Percentiles rank a stretch among this genome's conserved stretches.
Evolutionary conservation across 2,888 invertebrate species (phyloP).

Genomic region (Hirtodrosophila cameraria): DNA sequence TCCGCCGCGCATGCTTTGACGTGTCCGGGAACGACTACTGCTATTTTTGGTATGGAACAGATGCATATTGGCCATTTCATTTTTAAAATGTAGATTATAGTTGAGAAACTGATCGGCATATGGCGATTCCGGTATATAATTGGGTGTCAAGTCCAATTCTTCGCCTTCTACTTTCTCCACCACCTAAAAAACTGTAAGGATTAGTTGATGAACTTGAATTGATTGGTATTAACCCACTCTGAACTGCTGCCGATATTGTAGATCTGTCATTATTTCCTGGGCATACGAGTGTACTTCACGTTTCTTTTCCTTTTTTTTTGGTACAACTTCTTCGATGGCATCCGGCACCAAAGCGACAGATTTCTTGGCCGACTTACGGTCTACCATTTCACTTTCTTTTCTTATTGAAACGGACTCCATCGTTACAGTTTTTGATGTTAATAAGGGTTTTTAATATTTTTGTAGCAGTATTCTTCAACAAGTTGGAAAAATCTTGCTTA

Average conservation of each 20-base stretch:
- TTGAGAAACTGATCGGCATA: constrained; percentile 43
- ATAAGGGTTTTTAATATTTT: not conserved
- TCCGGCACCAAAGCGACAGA: constrained; percentile 36
- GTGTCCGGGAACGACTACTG: constrained; percentile 29
- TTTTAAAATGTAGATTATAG: too few species aligned
- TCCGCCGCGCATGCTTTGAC: constrained; percentile 46
- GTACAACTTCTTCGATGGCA: accelerated
- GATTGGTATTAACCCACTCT: constrained; percentile 25
- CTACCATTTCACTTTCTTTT: not conserved
- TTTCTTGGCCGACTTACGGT: constrained; percentile 35
- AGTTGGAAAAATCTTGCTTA: not conserved
- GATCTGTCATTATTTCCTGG: constrained; percentile 30
- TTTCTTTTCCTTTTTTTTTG: constrained; percentile 13
- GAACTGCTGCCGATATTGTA: constrained; percentile 50
- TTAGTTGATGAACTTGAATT: too few species aligned
- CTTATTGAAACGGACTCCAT: constrained; percentile 1
- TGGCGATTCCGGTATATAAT: constrained; percentile 29
- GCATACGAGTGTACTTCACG: constrained; percentile 34
- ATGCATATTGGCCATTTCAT: constrained; percentile 30
- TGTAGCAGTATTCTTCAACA: constrained; percentile 9
- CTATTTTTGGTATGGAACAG: constrained; percentile 10
- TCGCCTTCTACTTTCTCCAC: constrained; percentile 44
- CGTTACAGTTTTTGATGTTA: not conserved
- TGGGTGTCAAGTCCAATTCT: constrained; percentile 71
- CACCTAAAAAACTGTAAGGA: constrained; percentile 41